Evolutionary conservation across 1,140 invertebrate genomes (phyloP).

Genomic region (Liolophura sinensis): DNA sequence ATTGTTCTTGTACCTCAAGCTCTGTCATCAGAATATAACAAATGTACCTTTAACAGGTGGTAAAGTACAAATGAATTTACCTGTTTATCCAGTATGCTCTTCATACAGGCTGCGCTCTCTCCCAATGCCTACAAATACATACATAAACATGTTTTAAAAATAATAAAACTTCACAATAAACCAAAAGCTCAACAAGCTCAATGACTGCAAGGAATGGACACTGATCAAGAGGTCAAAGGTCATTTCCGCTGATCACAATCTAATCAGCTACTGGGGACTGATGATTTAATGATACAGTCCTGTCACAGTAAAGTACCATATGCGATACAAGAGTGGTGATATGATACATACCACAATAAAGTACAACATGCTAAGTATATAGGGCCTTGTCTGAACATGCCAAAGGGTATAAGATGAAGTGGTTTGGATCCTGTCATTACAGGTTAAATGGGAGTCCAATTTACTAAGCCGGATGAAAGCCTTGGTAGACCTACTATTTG

Average conservation of each 20-base stretch:
- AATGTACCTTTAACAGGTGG: neutral
- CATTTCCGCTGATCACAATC: neutral
- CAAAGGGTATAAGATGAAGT: neutral
- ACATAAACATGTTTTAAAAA: constrained; percentile 7
- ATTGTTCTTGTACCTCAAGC: neutral
- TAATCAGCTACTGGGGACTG: neutral
- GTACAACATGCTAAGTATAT: neutral
- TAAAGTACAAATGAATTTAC: constrained; percentile 38
- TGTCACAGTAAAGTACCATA: too few relatives aligned
- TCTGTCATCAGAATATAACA: neutral
- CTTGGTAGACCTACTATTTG: neutral
- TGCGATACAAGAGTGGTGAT: too few relatives aligned
- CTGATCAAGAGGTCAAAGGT: neutral
- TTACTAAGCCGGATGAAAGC: neutral
- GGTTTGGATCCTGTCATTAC: too few relatives aligned
- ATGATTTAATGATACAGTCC: too few relatives aligned
- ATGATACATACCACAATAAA: neutral
- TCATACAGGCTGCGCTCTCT: constrained; percentile 59
- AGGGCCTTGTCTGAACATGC: neutral
- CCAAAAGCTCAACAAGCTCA: neutral
- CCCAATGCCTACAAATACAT: constrained; percentile 51
- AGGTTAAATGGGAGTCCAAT: neutral
- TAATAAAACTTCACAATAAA: neutral
- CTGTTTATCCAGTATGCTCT: constrained; percentile 56
- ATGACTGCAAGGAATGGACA: neutral